Conservation (phyloP, 2,888 invertebrate genomes). For the Saturnia japonica region DNA sequence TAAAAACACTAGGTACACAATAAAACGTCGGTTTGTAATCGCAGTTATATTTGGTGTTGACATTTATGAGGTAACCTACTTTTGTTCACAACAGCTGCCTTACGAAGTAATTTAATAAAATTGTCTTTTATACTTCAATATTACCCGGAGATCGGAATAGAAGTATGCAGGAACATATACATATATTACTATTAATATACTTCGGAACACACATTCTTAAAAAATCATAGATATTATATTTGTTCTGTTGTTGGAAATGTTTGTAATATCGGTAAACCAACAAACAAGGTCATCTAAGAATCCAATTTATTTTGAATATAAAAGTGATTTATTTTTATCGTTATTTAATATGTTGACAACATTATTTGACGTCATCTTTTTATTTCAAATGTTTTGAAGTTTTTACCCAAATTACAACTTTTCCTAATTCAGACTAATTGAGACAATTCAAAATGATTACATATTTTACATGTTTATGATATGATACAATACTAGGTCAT, state of each 20-base stretch:
- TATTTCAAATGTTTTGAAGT: not conserved
- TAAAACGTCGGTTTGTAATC: not conserved
- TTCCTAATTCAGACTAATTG: not conserved
- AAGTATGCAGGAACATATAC: not conserved
- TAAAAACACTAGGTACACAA: not conserved
- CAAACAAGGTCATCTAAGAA: slow-evolving; percentile 26
- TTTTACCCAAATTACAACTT: not conserved
- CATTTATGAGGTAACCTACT: not conserved
- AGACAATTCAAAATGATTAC: not conserved
- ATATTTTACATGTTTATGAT: not conserved
- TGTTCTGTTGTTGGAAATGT: slow-evolving; percentile 16
- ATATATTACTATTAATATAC: not conserved
- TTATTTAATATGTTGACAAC: not conserved
- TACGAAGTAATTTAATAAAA: not conserved
- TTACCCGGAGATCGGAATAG: not conserved
- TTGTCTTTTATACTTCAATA: not conserved
- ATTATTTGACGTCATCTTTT: not conserved
- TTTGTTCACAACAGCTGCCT: slow-evolving; percentile 6
- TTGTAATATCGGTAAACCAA: slow-evolving; percentile 38
- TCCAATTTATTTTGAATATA: slow-evolving; percentile 17
- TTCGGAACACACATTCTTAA: not conserved
- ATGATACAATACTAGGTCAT: not conserved
- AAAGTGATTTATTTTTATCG: slow-evolving; percentile 10
- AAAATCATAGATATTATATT: not conserved
- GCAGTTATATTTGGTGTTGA: not conserved